phyloP scores from a whole-genome alignment of 2,797 vertebrate genomes.

The Diglossa cyanea region DNA sequence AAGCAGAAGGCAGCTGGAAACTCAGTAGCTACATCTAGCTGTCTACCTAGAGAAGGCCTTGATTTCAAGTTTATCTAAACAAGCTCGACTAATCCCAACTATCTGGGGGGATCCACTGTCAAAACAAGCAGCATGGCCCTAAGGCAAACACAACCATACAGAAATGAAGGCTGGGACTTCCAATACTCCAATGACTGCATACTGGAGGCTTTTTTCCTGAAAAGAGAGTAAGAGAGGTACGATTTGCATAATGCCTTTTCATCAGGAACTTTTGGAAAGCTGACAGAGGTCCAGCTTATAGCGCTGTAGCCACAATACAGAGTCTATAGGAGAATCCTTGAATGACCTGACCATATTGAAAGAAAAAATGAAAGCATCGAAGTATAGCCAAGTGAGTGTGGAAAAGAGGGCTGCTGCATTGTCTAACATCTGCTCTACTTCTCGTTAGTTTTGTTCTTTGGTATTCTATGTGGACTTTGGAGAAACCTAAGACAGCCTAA shows the following conservation, averaged over 20 bases:
- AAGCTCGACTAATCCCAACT: slow-evolving; percentile 99
- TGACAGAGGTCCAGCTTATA: slow-evolving; percentile 90
- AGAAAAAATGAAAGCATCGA: slow-evolving; percentile 83
- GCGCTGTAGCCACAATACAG: slow-evolving; percentile 85
- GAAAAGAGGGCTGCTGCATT: slow-evolving; percentile 83
- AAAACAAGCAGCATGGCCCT: slow-evolving; percentile 98
- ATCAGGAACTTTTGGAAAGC: slow-evolving; percentile 92
- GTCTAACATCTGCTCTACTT: slow-evolving; percentile 88
- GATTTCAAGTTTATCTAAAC: slow-evolving; percentile 97
- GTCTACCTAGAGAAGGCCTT: slow-evolving; percentile 93
- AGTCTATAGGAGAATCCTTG: slow-evolving; percentile 87
- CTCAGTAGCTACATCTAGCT: slow-evolving; percentile 88
- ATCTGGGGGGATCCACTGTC: slow-evolving; percentile 98
- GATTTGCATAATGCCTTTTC: slow-evolving; percentile 99
- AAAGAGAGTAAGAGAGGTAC: slow-evolving; percentile 79
- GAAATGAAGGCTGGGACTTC: slow-evolving; percentile 88
- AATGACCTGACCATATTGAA: slow-evolving; percentile 88
- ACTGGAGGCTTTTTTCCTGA: slow-evolving; percentile 79
- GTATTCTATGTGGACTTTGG: slow-evolving; percentile 84
- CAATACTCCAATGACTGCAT: slow-evolving; percentile 83
- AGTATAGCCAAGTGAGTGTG: slow-evolving; percentile 86
- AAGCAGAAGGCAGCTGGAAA: slow-evolving; percentile 95
- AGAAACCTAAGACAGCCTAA: slow-evolving; percentile 85
- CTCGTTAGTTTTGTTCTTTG: slow-evolving; percentile 86
- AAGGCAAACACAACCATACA: slow-evolving; percentile 94